These are phyloP conservation scores for Gastracanthus pulcherrimus DNA, from an alignment of 2,888 invertebrate genomes.

Conservation along the genomic window DNA sequence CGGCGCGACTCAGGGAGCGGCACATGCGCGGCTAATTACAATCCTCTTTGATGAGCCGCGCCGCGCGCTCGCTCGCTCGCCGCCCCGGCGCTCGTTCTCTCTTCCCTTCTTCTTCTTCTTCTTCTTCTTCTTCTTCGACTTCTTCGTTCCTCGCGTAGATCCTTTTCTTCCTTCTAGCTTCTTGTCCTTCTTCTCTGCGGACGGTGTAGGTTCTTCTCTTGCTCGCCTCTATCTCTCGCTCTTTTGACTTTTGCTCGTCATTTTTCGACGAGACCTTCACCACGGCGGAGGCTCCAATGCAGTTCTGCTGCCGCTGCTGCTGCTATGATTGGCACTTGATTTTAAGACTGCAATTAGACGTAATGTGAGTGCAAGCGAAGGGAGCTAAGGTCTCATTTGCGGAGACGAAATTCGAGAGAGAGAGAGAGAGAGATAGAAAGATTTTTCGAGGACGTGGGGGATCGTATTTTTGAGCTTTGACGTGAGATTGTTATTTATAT, in stretches of 20 bases:
- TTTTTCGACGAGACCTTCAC: conserved; percentile 11
- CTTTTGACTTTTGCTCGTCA: conserved; percentile 4
- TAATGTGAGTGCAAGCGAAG: neutral
- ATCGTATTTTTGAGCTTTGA: too few relatives aligned
- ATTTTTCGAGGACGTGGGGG: too few relatives aligned
- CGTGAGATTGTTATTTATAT: too few relatives aligned
- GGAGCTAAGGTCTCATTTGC: neutral
- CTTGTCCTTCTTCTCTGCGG: neutral
- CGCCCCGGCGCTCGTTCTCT: conserved; percentile 24
- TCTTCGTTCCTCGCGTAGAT: too few relatives aligned
- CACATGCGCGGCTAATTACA: conserved; percentile 73
- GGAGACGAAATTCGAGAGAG: neutral
- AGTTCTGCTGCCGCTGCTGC: neutral
- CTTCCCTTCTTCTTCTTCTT: conserved; percentile 11
- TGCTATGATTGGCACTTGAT: conserved; percentile 41
- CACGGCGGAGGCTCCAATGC: neutral
- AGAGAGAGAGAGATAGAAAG: neutral
- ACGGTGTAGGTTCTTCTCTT: conserved; percentile 20
- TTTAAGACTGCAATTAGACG: conserved; percentile 48
- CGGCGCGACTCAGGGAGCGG: conserved; percentile 61
- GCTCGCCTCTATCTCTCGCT: neutral
- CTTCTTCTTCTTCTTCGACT: neutral
- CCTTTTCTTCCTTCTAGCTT: conserved; percentile 11
- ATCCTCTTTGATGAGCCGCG: conserved; percentile 68
- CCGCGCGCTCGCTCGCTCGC: too few relatives aligned